phyloP scores from a whole-genome alignment of 2,113 vertebrate species.

The Garra rufa region DNA sequence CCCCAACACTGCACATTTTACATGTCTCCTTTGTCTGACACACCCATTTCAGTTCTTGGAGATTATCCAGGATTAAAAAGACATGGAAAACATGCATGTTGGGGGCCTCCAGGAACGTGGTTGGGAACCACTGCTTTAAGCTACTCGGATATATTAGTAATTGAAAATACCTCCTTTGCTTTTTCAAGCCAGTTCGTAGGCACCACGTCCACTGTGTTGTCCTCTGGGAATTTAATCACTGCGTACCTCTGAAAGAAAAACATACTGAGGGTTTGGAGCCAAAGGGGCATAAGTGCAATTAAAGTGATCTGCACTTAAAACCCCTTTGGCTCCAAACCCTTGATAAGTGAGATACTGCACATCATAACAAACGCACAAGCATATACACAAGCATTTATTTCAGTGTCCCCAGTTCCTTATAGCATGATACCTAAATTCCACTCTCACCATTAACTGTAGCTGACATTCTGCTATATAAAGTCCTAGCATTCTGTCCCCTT shows the following conservation, averaged over 20 bases:
- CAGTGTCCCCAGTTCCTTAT: background rate
- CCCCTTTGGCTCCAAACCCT: constrained; percentile 3
- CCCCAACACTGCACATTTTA: too few species aligned
- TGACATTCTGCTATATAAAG: too few species aligned
- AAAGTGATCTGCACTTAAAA: background rate
- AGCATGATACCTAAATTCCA: background rate
- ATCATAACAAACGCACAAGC: too few species aligned
- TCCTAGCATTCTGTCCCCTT: too few species aligned
- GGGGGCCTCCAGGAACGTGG: too few species aligned
- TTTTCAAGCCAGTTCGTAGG: background rate
- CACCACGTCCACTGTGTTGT: background rate
- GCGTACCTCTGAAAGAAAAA: background rate
- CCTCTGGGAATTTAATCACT: background rate
- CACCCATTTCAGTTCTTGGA: too few species aligned
- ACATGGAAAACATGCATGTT: too few species aligned
- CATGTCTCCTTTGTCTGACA: too few species aligned
- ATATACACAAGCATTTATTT: background rate
- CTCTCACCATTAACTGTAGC: background rate
- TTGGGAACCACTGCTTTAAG: too few species aligned
- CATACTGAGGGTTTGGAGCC: constrained; percentile 6
- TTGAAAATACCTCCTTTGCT: background rate
- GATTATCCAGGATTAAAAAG: too few species aligned
- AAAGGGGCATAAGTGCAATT: background rate
- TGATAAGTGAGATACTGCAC: constrained; percentile 3
- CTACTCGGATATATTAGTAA: background rate